A percentile compares a stretch with the other conserved stretches of the same genome.
Evolutionary conservation across 2,113 vertebrate genomes (phyloP).

Genomic region (Eublepharis macularius): DNA sequence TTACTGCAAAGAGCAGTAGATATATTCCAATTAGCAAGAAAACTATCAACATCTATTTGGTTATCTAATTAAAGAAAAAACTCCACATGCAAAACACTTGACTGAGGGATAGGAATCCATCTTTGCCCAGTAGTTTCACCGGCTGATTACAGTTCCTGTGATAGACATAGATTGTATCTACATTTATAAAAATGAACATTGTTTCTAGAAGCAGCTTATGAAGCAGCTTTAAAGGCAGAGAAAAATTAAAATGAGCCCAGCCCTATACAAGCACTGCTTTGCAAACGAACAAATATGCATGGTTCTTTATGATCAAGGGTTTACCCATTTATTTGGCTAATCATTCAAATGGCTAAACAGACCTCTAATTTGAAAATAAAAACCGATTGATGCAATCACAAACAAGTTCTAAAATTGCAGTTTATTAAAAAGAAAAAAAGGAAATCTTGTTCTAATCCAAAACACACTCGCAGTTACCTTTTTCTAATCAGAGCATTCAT

Average conservation of each 20-base stretch:
- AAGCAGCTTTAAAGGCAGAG: slow-evolving; percentile 62
- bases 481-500: slow-evolving; percentile 89
- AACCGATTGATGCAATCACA: slow-evolving; percentile 82
- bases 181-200: slow-evolving; percentile 64
- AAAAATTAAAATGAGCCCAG: slow-evolving; percentile 64
- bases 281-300: slow-evolving; percentile 61
- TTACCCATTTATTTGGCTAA: slow-evolving; percentile 80
- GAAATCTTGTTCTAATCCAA: slow-evolving; percentile 86
- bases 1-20: slow-evolving; percentile 47
- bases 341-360: slow-evolving; percentile 85
- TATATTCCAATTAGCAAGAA: slow-evolving; percentile 48
- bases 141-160: slow-evolving; percentile 57
- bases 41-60: slow-evolving; percentile 27
- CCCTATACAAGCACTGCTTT: slow-evolving; percentile 59
- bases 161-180: slow-evolving; percentile 68
- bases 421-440: slow-evolving; percentile 81
- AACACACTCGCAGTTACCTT: slow-evolving; percentile 86
- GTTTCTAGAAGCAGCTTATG: slow-evolving; percentile 58
- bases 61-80: slow-evolving; percentile 51
- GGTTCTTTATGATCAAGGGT: slow-evolving; percentile 76
- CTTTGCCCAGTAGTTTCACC: slow-evolving; percentile 66
- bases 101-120: slow-evolving; percentile 60
- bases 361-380: slow-evolving; percentile 86
- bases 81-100: background rate
- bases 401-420: slow-evolving; percentile 85